These are phyloP conservation scores for Amazona guildingii DNA, from an alignment of 2,113 vertebrate genomes.

Conservation along the genomic window DNA sequence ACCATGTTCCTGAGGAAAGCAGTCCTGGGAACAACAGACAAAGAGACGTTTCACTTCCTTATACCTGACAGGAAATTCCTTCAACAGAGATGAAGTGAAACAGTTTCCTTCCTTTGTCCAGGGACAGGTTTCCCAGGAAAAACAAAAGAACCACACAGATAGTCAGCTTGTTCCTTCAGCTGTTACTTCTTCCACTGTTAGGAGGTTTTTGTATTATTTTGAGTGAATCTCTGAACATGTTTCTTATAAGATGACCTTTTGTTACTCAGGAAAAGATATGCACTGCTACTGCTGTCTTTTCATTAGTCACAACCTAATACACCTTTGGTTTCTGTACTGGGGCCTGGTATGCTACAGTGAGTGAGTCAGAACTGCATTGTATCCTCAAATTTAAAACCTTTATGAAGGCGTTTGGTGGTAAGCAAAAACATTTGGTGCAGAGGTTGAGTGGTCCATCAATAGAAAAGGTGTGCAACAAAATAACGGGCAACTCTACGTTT, in stretches of 20 bases:
- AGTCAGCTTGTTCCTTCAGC: background rate
- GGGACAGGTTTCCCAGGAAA: background rate
- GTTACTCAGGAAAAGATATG: background rate
- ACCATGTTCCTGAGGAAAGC: background rate
- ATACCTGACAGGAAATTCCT: background rate
- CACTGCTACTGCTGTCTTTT: background rate
- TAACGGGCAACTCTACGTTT: fast-evolving
- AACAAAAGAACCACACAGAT: background rate
- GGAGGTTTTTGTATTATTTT: background rate
- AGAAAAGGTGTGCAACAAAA: background rate
- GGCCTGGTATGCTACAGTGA: background rate
- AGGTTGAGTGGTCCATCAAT: background rate
- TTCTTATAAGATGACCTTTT: background rate
- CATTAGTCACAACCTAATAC: background rate
- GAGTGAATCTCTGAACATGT: background rate
- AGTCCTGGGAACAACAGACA: background rate
- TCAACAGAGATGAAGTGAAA: background rate
- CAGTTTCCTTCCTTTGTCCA: background rate
- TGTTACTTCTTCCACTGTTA: background rate
- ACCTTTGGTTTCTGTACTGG: background rate
- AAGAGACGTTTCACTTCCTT: background rate
- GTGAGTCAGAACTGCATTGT: background rate
- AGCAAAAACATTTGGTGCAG: background rate
- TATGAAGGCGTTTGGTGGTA: background rate
- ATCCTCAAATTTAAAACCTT: background rate